These are phyloP conservation scores for Chaenocephalus aceratus DNA, from an alignment of 2,113 vertebrate genomes.

Conservation along the genomic window DNA sequence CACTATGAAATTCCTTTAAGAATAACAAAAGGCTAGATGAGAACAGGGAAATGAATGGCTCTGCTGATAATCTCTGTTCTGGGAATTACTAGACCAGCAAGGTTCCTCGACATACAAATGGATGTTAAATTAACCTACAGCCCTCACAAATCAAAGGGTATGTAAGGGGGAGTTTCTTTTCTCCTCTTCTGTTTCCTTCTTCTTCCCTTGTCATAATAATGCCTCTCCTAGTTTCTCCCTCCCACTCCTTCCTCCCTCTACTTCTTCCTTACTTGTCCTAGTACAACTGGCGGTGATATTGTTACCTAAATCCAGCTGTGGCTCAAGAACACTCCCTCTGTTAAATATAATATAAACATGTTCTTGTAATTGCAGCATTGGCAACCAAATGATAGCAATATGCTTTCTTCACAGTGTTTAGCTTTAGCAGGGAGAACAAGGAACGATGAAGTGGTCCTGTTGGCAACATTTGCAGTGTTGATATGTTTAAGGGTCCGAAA, in stretches of 20 bases:
- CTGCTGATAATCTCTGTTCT: slow-evolving; percentile 27
- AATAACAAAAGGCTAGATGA: slow-evolving; percentile 41
- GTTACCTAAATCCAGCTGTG: slow-evolving; percentile 58
- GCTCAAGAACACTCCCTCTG: slow-evolving; percentile 7
- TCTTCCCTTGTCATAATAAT: background rate
- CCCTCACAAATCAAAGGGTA: slow-evolving; percentile 3
- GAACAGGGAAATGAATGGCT: slow-evolving; percentile 13
- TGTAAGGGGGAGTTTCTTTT: slow-evolving; percentile 19
- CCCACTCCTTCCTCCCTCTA: slow-evolving; percentile 29
- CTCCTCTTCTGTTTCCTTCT: slow-evolving; percentile 11
- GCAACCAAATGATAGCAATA: background rate
- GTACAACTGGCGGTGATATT: slow-evolving; percentile 19
- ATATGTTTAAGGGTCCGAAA: slow-evolving; percentile 11
- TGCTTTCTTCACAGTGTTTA: slow-evolving; percentile 14
- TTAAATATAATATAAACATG: slow-evolving; percentile 21
- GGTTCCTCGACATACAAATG: slow-evolving; percentile 33
- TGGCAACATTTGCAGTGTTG: slow-evolving; percentile 39
- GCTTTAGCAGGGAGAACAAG: slow-evolving; percentile 6
- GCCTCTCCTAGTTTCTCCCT: slow-evolving; percentile 4
- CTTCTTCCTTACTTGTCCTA: slow-evolving; percentile 4
- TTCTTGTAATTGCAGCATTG: slow-evolving; percentile 28
- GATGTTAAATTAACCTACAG: slow-evolving; percentile 29
- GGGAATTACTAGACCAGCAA: slow-evolving; percentile 9
- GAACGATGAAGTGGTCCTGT: slow-evolving; percentile 11
- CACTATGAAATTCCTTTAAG: background rate